phyloP scores from a whole-genome alignment of 2,113 vertebrate species.

The Zeus faber region DNA sequence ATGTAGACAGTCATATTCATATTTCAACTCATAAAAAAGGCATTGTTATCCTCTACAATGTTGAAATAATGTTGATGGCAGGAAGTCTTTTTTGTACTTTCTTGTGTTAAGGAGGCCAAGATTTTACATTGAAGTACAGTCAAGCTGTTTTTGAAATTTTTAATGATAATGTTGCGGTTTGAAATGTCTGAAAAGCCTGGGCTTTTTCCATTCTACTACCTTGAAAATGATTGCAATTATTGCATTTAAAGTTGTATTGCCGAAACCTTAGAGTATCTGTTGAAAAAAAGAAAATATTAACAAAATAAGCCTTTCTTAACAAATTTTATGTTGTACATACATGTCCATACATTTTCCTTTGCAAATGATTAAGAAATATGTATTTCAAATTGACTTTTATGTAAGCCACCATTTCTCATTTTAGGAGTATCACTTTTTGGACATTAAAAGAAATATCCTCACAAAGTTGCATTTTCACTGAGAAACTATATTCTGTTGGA shows the following conservation, averaged over 20 bases:
- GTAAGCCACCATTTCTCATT: not conserved
- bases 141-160: not conserved
- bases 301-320: not conserved
- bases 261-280: not conserved
- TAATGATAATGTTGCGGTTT: not conserved
- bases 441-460: not conserved
- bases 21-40: too few relatives aligned
- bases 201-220: not conserved
- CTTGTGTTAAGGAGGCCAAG: not conserved
- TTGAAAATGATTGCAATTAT: not conserved
- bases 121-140: not conserved
- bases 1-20: too few relatives aligned
- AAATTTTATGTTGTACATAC: not conserved
- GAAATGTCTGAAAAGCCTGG: not conserved
- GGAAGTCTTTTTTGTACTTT: not conserved
- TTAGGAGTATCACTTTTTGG: not conserved
- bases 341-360: not conserved
- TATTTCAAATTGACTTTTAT: constrained; percentile 1
- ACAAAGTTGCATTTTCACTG: not conserved
- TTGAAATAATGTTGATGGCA: not conserved
- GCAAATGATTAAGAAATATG: not conserved
- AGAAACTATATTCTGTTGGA: not conserved
- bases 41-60: too few relatives aligned
- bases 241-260: not conserved
- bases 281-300: not conserved